Percentiles rank a stretch among this genome's conserved stretches.
These are phyloP conservation scores for Bombus terrestris DNA, from an alignment of 1,140 invertebrate species.

Conservation along the genomic window DNA sequence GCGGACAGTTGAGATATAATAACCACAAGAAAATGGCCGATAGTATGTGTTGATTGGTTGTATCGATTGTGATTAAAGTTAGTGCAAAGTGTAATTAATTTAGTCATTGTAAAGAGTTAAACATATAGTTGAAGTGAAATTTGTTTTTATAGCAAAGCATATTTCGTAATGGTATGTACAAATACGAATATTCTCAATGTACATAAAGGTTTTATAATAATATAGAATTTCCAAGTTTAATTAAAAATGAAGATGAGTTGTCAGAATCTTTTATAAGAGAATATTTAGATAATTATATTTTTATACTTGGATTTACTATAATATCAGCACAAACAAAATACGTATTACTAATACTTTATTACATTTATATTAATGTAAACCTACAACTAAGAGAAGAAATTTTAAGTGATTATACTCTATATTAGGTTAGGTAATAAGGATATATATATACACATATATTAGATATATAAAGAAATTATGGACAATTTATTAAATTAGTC, in stretches of 20 bases:
- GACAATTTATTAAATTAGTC: too few species aligned
- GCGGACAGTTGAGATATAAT: background rate
- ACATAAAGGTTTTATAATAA: background rate
- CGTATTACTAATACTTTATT: too few species aligned
- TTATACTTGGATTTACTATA: background rate
- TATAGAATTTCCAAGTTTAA: background rate
- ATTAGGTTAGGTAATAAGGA: background rate
- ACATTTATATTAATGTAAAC: background rate
- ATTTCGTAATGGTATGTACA: conserved; percentile 59
- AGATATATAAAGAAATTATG: too few species aligned
- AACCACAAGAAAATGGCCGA: conserved; percentile 69
- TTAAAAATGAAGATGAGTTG: conserved; percentile 9
- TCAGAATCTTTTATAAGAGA: background rate
- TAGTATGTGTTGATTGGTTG: conserved; percentile 59
- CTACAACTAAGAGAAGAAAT: background rate
- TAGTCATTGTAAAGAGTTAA: background rate
- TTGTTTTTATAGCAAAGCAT: conserved; percentile 11
- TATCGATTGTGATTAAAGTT: background rate
- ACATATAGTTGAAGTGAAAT: conserved; percentile 18
- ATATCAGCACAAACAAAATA: background rate
- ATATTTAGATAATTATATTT: background rate
- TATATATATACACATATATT: background rate
- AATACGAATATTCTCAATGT: background rate
- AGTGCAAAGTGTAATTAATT: background rate
- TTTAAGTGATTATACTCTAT: background rate